Base-by-base conservation (phyloP, 2,113 vertebrate species). In the Nibea coibor region DNA sequence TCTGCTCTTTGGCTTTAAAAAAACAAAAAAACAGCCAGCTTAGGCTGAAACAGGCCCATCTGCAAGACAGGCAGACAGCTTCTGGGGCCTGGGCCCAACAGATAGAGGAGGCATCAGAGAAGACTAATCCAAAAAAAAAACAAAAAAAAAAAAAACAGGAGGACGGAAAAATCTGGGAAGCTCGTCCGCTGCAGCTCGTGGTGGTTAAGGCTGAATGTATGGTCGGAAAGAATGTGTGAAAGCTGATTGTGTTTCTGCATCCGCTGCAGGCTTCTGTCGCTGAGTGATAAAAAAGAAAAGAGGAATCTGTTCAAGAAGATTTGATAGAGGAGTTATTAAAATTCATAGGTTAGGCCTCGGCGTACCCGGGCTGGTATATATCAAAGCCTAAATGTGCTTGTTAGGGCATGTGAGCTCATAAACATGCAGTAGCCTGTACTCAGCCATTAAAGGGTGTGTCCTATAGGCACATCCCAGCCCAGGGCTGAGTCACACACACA, bases 401-500 rank as follows among this genome's bases (percentile, higher is more conserved):
- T 89, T 51, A 31, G 53, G 81, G 65, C 91, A 48, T 64, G 90
- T 50, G 58, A 64, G 83, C 62, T 70, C 19, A 26, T 75, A 82
- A 88, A 76, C 91, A 20, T 81, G 88, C 77, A 66, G 75, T 17
- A 81, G 87, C 87, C 77, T 91, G 93, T 31, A 35, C 48, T 75
- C 51, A 83, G 78, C 63, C 65, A 75, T 73, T 31, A 51, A 68
- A 81, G 84, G 87, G 85, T 72, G 87, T 75, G 85, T 85, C 72
- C 83, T 51, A 63, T 43, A 72, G 72, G 67, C 66, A 71, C 10
- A 54, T 67, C 65, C 58, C 39, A n/a, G 56, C 85, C 48, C 39
- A 28, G 15, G 80, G 83, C 54, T 78, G 50, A 81, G 19, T 71
- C 67, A 74, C 26, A 82, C 28, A 78, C 43, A 39, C 35, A 35